Conservation (phyloP, 2,888 invertebrate species). For the Marasmarcha lunaedactyla region DNA sequence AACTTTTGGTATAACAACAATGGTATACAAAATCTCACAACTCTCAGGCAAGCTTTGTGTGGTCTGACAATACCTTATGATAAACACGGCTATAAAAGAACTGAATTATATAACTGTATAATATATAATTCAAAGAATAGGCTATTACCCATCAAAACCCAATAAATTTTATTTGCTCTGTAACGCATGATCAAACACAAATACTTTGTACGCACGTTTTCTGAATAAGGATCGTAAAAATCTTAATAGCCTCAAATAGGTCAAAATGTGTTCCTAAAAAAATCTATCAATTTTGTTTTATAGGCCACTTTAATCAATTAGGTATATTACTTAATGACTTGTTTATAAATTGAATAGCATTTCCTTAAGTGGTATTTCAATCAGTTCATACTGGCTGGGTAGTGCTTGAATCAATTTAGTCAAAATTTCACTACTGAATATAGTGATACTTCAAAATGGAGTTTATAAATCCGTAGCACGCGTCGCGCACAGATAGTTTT, state of each 20-base stretch:
- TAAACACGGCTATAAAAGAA: not conserved
- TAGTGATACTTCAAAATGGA: not conserved
- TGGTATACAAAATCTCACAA: not conserved
- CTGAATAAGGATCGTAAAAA: not conserved
- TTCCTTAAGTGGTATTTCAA: too few relatives aligned
- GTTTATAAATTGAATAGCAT: too few relatives aligned
- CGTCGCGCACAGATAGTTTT: not conserved
- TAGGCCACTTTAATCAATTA: too few relatives aligned
- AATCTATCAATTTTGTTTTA: too few relatives aligned
- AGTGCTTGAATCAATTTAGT: too few relatives aligned
- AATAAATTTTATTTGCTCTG: not conserved
- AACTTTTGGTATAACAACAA: not conserved
- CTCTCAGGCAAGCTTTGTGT: not conserved
- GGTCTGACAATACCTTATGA: not conserved
- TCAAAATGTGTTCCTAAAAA: too few relatives aligned
- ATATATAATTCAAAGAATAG: constrained; percentile 1
- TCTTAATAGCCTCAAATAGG: not conserved
- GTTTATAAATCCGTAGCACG: not conserved
- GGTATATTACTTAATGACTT: too few relatives aligned
- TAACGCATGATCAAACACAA: not conserved
- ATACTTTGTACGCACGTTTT: not conserved
- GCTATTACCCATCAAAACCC: not conserved
- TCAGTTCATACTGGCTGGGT: too few relatives aligned
- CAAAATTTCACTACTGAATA: too few relatives aligned
- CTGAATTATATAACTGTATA: too few relatives aligned